A percentile compares a stretch with the other conserved stretches of the same genome.
These are phyloP conservation scores for Samia ricini DNA, from an alignment of 1,140 invertebrate genomes.

Conservation along the genomic window DNA sequence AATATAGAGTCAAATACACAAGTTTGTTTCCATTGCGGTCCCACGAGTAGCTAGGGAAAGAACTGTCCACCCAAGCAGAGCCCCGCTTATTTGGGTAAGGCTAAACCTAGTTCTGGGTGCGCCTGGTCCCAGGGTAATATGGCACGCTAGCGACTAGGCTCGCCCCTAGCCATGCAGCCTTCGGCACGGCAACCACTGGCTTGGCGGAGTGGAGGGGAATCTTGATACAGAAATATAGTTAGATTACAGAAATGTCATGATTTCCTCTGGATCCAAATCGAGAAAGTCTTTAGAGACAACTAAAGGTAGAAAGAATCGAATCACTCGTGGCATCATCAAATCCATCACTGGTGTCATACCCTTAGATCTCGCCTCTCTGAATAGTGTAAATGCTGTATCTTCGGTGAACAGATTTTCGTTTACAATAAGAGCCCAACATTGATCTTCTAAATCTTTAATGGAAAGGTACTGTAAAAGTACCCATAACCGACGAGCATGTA, in stretches of 20 bases:
- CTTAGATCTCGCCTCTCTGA: conserved; percentile 79
- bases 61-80: too few relatives aligned
- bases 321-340: conserved; percentile 83
- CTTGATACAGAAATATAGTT: conserved; percentile 85
- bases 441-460: conserved; percentile 85
- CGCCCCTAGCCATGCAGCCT: too few relatives aligned
- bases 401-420: conserved; percentile 83
- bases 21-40: too few relatives aligned
- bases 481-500: too few relatives aligned
- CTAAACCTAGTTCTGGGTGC: too few relatives aligned
- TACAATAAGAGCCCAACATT: conserved; percentile 85
- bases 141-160: too few relatives aligned
- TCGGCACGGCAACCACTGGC: too few relatives aligned
- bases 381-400: conserved; percentile 84
- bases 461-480: conserved; percentile 82
- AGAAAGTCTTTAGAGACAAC: conserved; percentile 85
- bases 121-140: too few relatives aligned
- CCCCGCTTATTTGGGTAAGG: too few relatives aligned
- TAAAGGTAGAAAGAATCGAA: conserved; percentile 84
- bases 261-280: conserved; percentile 79
- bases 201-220: too few relatives aligned
- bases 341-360: conserved; percentile 81
- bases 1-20: too few relatives aligned
- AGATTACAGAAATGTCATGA: conserved; percentile 81
- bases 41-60: too few relatives aligned